Evolutionary conservation across 2,113 vertebrate species (phyloP).

Genomic region (Clarias macrocephalus): DNA sequence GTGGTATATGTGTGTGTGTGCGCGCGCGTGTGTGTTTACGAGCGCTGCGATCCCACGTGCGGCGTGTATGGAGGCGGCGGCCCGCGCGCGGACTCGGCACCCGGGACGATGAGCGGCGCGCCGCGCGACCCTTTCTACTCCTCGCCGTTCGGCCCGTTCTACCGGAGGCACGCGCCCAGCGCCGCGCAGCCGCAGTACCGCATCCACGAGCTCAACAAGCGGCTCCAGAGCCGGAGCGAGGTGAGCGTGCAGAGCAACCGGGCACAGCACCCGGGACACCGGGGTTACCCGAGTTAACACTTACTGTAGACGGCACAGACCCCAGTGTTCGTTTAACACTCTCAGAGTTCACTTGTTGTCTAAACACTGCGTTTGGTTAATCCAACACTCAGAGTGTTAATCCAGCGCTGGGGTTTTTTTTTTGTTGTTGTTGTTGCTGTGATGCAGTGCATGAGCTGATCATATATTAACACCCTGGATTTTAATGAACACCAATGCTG

Average conservation of each 20-base stretch:
- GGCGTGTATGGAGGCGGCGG: conserved; percentile 43
- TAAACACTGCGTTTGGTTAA: too few species aligned
- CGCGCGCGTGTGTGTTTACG: conserved; percentile 51
- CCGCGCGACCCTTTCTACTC: conserved; percentile 50
- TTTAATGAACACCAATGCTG: not conserved
- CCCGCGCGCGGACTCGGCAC: conserved; percentile 46
- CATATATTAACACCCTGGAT: too few species aligned
- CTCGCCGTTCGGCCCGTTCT: conserved; percentile 49
- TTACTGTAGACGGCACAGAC: too few species aligned
- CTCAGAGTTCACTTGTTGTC: too few species aligned
- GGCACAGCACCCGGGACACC: not conserved
- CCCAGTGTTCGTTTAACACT: too few species aligned
- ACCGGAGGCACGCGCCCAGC: conserved; percentile 95
- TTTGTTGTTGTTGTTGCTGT: too few species aligned
- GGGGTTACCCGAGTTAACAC: not conserved
- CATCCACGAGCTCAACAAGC: conserved; percentile 98
- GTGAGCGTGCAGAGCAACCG: conserved; percentile 63
- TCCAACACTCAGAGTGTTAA: too few species aligned
- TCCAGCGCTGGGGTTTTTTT: too few species aligned
- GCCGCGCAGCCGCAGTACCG: conserved; percentile 98
- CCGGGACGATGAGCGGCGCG: conserved; percentile 55
- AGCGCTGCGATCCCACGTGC: conserved; percentile 51
- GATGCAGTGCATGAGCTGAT: not conserved
- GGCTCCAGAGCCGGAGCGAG: conserved; percentile 98
- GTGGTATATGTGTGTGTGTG: conserved; percentile 21